These are phyloP conservation scores for Drosophila kambysellisi DNA, from an alignment of 2,888 invertebrate genomes.

Conservation along the genomic window DNA sequence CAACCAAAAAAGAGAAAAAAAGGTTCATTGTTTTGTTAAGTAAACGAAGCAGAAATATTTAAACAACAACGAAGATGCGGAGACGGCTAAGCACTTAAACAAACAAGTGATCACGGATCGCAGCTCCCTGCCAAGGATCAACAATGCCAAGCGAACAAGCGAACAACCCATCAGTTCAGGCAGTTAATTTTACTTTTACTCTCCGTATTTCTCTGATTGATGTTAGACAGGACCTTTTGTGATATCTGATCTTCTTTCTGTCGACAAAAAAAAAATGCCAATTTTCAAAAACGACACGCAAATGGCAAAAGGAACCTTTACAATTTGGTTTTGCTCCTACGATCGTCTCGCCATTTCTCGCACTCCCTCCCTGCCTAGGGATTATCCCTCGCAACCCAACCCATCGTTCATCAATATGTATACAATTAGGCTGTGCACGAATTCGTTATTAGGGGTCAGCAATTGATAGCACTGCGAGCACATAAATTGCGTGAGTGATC, in stretches of 20 bases:
- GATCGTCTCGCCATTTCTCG: constrained; percentile 7
- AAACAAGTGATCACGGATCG: constrained; percentile 72
- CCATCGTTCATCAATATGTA: constrained; percentile 65
- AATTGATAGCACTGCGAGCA: constrained; percentile 64
- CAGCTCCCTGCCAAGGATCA: constrained; percentile 53
- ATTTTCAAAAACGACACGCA: constrained; percentile 76
- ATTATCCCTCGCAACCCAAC: constrained; percentile 45
- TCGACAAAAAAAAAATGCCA: constrained; percentile 68
- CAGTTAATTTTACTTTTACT: constrained; percentile 60
- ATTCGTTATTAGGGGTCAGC: constrained; percentile 78
- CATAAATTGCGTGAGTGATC: constrained; percentile 72
- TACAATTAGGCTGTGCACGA: constrained; percentile 76
- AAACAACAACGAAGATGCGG: constrained; percentile 36
- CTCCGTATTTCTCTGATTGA: constrained; percentile 60
- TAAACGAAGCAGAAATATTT: constrained; percentile 76
- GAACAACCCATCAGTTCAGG: neutral
- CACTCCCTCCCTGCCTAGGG: constrained; percentile 2
- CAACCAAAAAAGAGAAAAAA: constrained; percentile 24
- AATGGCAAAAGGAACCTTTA: constrained; percentile 50
- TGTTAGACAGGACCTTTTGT: constrained; percentile 60
- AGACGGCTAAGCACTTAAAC: constrained; percentile 75
- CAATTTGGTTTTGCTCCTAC: constrained; percentile 20
- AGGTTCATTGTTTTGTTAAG: constrained; percentile 72
- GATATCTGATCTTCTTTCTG: constrained; percentile 53
- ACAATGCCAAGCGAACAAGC: constrained; percentile 25